A percentile compares a stretch with the other conserved stretches of the same genome.
Conservation (phyloP, 2,888 invertebrate genomes). For the Caenorhabditis auriculariae region DNA sequence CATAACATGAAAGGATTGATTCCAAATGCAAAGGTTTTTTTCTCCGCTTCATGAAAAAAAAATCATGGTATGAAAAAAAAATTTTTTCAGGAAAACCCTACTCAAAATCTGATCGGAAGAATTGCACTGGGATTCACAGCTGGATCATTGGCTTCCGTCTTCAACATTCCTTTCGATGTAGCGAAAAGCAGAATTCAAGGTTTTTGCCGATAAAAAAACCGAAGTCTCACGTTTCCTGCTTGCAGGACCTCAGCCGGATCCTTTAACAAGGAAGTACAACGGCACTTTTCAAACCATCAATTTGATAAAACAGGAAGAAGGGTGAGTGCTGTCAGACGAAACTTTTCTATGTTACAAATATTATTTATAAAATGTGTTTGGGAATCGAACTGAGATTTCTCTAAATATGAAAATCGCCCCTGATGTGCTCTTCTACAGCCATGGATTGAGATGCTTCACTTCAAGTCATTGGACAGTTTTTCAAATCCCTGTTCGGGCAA, state of each 20-base stretch:
- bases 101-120: conserved; percentile 61
- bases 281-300: conserved; percentile 76
- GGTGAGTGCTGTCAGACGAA: too few species aligned
- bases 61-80: background rate
- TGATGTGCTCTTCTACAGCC: too few species aligned
- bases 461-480: too few species aligned
- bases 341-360: too few species aligned
- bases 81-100: conserved; percentile 54
- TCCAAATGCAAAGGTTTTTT: conserved; percentile 63
- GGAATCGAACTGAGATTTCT: background rate
- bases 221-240: background rate
- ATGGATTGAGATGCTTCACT: too few species aligned
- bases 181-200: conserved; percentile 91
- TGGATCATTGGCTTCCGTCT: conserved; percentile 81
- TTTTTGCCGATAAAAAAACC: background rate
- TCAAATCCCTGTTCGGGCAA: too few species aligned
- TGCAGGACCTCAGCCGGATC: conserved; percentile 61
- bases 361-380: background rate
- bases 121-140: conserved; percentile 82
- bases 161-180: conserved; percentile 93
- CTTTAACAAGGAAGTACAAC: conserved; percentile 73
- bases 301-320: conserved; percentile 83
- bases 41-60: background rate
- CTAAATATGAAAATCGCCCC: too few species aligned
- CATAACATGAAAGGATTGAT: conserved; percentile 79